These are phyloP conservation scores for Todiramphus chloris DNA, from an alignment of 2,113 vertebrate genomes.

Conservation along the genomic window DNA sequence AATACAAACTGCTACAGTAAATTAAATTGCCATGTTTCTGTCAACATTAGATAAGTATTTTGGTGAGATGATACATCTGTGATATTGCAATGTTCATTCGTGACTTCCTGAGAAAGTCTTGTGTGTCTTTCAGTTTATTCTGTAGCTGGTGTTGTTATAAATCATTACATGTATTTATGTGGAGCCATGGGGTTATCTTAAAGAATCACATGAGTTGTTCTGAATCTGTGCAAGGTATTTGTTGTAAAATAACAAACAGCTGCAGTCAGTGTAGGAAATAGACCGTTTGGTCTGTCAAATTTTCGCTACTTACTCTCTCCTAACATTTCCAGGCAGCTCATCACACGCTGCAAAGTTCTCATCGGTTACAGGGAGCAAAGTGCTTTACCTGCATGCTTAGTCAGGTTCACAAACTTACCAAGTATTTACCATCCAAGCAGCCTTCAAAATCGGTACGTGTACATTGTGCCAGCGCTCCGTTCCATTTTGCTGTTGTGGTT, in stretches of 20 bases:
- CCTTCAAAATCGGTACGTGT: background rate
- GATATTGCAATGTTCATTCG: background rate
- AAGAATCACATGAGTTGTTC: background rate
- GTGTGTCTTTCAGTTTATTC: background rate
- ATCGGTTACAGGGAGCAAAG: background rate
- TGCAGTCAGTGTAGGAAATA: background rate
- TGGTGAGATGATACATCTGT: background rate
- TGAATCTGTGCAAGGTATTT: background rate
- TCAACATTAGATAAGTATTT: background rate
- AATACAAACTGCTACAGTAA: background rate
- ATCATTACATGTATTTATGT: background rate
- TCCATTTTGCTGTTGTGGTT: background rate
- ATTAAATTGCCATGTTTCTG: background rate
- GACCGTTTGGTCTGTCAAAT: background rate
- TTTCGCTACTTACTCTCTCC: background rate
- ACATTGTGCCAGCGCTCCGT: rapidly evolving
- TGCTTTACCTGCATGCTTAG: background rate
- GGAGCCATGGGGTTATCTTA: background rate
- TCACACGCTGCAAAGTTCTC: background rate
- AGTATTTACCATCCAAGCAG: background rate
- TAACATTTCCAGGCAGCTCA: background rate
- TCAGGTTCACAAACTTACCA: background rate
- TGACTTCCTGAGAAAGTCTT: background rate
- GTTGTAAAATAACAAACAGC: background rate
- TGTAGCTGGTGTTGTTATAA: background rate